These are phyloP conservation scores for Augiades crinisus DNA, from an alignment of 2,888 invertebrate genomes.

Conservation along the genomic window DNA sequence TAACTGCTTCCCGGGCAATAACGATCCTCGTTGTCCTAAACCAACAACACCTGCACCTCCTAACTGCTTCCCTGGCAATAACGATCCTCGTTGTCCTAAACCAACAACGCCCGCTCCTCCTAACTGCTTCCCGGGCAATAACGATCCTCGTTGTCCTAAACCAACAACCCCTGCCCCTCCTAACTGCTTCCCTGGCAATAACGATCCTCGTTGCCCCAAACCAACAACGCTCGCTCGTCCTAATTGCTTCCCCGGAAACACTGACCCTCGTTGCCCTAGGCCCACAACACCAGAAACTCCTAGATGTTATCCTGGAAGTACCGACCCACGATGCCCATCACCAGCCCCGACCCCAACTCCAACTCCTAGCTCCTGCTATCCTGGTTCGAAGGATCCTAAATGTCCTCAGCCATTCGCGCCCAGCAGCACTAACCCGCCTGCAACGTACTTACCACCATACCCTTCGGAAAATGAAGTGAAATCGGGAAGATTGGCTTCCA, in stretches of 20 bases:
- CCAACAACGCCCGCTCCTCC: slow-evolving; percentile 27
- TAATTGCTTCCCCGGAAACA: slow-evolving; percentile 39
- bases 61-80: slow-evolving; percentile 31
- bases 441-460: slow-evolving; percentile 73
- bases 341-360: slow-evolving; percentile 49
- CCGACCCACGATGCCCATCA: slow-evolving; percentile 48
- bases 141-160: slow-evolving; percentile 27
- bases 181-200: slow-evolving; percentile 31
- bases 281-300: slow-evolving; percentile 36
- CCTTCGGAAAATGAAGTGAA: slow-evolving; percentile 65
- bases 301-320: slow-evolving; percentile 43
- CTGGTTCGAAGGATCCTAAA: slow-evolving; percentile 63
- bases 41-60: slow-evolving; percentile 29
- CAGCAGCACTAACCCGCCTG: slow-evolving; percentile 65
- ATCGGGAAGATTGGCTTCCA: slow-evolving; percentile 50
- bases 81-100: slow-evolving; percentile 28
- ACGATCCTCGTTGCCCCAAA: slow-evolving; percentile 29
- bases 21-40: slow-evolving; percentile 32
- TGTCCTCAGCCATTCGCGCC: slow-evolving; percentile 69
- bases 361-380: slow-evolving; percentile 66
- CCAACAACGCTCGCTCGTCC: slow-evolving; percentile 31
- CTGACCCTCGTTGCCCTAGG: slow-evolving; percentile 36
- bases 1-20: slow-evolving; percentile 29
- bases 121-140: slow-evolving; percentile 28
- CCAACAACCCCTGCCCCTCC: slow-evolving; percentile 26